Base-by-base conservation (phyloP, 2,797 vertebrate genomes). In the Mus minutoides region DNA sequence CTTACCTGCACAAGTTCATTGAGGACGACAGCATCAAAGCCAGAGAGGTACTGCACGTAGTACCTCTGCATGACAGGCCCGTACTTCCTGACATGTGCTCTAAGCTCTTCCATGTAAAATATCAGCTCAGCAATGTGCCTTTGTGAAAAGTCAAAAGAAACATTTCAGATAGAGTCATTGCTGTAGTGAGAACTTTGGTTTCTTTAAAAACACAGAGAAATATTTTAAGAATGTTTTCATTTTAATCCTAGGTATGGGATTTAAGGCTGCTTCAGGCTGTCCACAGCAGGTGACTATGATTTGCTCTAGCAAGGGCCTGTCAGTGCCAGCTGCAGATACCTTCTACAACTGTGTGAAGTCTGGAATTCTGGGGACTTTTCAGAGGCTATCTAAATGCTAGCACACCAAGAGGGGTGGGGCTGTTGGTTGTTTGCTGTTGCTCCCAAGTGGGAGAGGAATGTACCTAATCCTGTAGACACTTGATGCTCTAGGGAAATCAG, bases 101-200 rank as follows among this genome's bases (percentile, higher is more conserved):
- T 98, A 64, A 99, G 99, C 97, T 99, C 99, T 98, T 99, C 99
- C 99, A 99, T 99, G 98, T 99, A 99, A 98, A 99, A 99, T 98
- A 99, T 99, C 94, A 99, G 97, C 98, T 99, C 99, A 4, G 99
- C 99, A 98, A 99, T 99, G 98, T 99, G 99, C 98, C 99, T 99
- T 91, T 88, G 40, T 34, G 90, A 79, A 97, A 71, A 90, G 79
- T 54, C 11, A 90, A 94, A 46, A 94, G 85, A 90, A 90, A 60
- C 34, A 90, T 75, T 95, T 93, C 40, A 93, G 95, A 96, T 43
- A 92, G n/a, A 89, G 88, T 85, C 16, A 91, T 14, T 69, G 54
- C 75, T 71, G 17, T 10, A 37, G 34, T 71, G 34, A 71, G 67
- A 71, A 71, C 10, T n/a, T 16, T n/a, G 64, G 16, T 71, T 71